Evolutionary conservation across 1,140 invertebrate genomes (phyloP), one percentile per base, ranked within the genome.

Genomic region (Drosophila ficusphila): DNA sequence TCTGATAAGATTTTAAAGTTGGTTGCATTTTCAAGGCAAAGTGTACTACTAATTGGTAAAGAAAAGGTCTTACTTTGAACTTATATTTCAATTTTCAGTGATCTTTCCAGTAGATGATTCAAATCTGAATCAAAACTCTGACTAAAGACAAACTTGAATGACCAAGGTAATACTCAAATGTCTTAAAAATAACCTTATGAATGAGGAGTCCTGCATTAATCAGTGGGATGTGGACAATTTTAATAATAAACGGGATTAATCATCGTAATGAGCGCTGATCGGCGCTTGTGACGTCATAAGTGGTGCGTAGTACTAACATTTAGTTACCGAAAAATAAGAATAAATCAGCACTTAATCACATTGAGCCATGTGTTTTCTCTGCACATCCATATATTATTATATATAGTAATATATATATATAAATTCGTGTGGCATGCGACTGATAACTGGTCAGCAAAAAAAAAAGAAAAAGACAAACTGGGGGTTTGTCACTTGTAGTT

Each of bases 381-480:
- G n/a, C n/a, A n/a, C n/a, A n/a, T n/a, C 48, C 48, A 39, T 51
- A 33, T 39, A 33, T 21, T 38, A 21, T 16, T 34, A n/a, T 34
- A 49, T 33, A 49, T 34, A n/a, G 34, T 49, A 49, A 29, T 54
- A 27, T 38, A 12, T 42, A n/a, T 7, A 57, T 46, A 29, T 54
- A 47, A n/a, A 29, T 65, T 31, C 39, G 38, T 51, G 41, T 47
- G 54, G 69, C 73, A 69, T 68, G 51, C 64, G 56, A 44, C 65
- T 53, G 74, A 75, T 77, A 76, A 70, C 21, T 27, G 12, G 70
- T 68, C 57, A 58, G n/a, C n/a, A 41, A 25, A 29, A 41, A 38
- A 18, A 21, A 21, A n/a, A 29, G 47, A 18, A 12, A 2, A n/a
- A 14, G 9, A 25, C 16, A 18, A 38, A 29, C 3, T 41, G 0